Base-by-base conservation (phyloP, 2,797 vertebrate genomes). In the Picus viridis region DNA sequence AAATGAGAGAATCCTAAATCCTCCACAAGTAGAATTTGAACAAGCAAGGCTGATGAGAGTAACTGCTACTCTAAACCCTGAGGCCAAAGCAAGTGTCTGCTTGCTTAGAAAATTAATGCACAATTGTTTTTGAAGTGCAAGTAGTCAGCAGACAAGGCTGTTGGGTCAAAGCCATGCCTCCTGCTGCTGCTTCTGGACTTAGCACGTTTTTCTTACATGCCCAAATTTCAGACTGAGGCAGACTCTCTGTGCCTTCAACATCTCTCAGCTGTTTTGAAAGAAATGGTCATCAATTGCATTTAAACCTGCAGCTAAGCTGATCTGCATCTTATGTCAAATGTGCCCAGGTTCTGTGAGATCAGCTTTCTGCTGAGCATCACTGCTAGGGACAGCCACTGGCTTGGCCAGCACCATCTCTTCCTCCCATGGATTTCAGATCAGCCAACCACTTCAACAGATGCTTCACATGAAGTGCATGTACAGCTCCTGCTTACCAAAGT, bases 251-350 rank as follows among this genome's bases (percentile, higher is more conserved):
- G 17, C 36, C 19, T 5, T 71, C 23, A 51, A 9, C 0, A 1
- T 32, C 32, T 49, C 56, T 59, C 54, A 20, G 7, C 2, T 53
- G 24, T 71, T 77, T 62, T 4, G 54, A 77, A 58, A 74, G 2
- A 65, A 74, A 20, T 16, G 0, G 18, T 19, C 85, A 89, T 43
- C 4, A 72, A 45, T 26, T 63, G 11, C n/a, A 54, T 53, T 72
- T 81, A 80, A 90, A 85, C n/a, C 32, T 77, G 29, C 69, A 83
- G 41, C 51, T 30, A 47, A 88, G 26, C 24, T 20, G 63, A 59
- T 34, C 57, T 29, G 29, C 24, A 16, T 20, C 24, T 59, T 45
- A 19, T 34, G 13, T 49, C 41, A 34, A 15, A 17, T 9, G 16
- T 27, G 12, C 19, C 13, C 22, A 32, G 9, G 16, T 58, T 20